Evolutionary conservation across 2,113 vertebrate species (phyloP), one percentile per base, ranked within the genome.

Genomic region (Pelmatolapia mariae): DNA sequence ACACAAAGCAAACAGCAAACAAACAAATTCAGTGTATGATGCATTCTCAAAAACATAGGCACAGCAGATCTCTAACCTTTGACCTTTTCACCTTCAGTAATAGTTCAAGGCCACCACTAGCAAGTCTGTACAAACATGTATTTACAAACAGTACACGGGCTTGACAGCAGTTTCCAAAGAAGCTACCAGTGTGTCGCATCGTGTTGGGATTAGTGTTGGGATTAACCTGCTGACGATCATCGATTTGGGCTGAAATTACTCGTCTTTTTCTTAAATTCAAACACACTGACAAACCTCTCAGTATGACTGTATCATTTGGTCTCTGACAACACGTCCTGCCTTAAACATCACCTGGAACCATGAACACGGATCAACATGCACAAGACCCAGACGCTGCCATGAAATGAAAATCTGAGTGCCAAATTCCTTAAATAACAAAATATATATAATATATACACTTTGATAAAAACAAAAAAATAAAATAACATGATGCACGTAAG

Each of bases 351-450:
- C 50, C 76, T 50, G 91, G 88, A 90, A 71, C 40, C 76, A 56
- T 86, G 84, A 81, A 82, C 84, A 79, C 56, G 78, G 81, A 82
- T 78, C 80, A 80, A 86, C 85, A 47, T 88, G 86, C 76, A 71
- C 89, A 68, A 8, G 73, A 87, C 54, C 86, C 89, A 73, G 85
- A 82, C 26, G 53, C 79, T 63, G 57, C 81, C 81, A 3, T 29
- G 33, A 89, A 85, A 54, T 63, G 84, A 90, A 90, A 82, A 86
- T 83, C 82, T 36, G 88, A 80, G 86, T 88, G 88, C 84, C 85
- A 90, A 95, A 93, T 88, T 92, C 90, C 93, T 95, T 95, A 95
- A 95, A 95, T 95, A 95, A 94, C 94, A 95, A 95, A 94, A 94
- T 94, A 94, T 95, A 94, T 94, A 94, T 90, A 94, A 93, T 95